phyloP scores from a whole-genome alignment of 2,113 vertebrate genomes.

The Pseudonaja textilis region DNA sequence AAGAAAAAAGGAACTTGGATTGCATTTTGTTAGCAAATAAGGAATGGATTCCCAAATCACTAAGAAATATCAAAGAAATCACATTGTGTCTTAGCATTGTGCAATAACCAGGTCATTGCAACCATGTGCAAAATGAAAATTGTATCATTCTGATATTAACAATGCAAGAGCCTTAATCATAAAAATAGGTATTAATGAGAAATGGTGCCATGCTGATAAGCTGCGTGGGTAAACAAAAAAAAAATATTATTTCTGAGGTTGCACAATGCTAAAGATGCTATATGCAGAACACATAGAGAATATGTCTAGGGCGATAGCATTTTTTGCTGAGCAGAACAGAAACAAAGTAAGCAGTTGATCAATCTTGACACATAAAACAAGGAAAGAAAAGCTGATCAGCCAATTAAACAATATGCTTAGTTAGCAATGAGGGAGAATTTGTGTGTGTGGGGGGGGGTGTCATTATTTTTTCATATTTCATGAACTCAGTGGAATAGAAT shows the following conservation, averaged over 20 bases:
- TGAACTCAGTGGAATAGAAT: not conserved
- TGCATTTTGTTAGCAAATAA: not conserved
- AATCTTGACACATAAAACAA: not conserved
- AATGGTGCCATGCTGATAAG: not conserved
- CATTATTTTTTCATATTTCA: not conserved
- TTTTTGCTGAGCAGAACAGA: not conserved
- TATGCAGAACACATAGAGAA: not conserved
- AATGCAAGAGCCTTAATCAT: not conserved
- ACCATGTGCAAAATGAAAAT: not conserved
- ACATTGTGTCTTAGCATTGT: not conserved
- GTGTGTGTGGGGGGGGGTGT: not conserved
- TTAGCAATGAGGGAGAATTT: not conserved
- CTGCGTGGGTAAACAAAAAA: not conserved
- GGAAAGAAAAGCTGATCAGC: not conserved
- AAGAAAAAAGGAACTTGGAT: not conserved
- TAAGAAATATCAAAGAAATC: not conserved
- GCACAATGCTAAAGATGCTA: not conserved
- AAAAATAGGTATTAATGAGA: not conserved
- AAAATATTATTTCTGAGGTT: not conserved
- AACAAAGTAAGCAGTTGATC: not conserved
- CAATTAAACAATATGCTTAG: not conserved
- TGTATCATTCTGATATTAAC: not conserved
- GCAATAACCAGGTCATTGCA: not conserved
- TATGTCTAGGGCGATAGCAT: not conserved
- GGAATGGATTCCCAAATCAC: not conserved